These are phyloP conservation scores for Dynastes grantii DNA, from an alignment of 2,888 invertebrate species.

Conservation along the genomic window DNA sequence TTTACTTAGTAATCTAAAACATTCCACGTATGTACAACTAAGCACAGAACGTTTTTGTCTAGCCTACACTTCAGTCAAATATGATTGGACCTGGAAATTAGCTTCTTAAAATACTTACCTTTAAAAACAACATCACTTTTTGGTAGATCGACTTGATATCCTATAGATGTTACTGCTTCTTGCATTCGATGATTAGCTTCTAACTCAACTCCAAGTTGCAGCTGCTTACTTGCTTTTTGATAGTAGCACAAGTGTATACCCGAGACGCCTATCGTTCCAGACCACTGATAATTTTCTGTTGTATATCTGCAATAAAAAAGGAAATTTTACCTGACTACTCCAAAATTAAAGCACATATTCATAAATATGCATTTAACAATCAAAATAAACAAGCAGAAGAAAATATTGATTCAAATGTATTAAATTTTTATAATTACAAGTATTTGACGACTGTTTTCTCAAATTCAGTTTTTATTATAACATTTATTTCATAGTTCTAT, in stretches of 20 bases:
- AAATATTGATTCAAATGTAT: too few relatives aligned
- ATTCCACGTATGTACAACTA: neutral
- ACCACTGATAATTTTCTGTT: conserved; percentile 78
- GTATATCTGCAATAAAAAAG: conserved; percentile 67
- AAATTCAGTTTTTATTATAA: too few relatives aligned
- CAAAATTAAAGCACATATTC: neutral
- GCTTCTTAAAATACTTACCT: conserved; percentile 74
- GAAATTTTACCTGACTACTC: neutral
- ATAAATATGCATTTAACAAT: neutral
- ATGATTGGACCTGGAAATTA: too few relatives aligned
- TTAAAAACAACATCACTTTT: conserved; percentile 95
- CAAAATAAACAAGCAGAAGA: neutral
- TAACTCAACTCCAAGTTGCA: conserved; percentile 94
- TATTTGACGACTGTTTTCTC: too few relatives aligned
- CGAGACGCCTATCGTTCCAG: conserved; percentile 83
- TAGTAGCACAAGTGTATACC: conserved; percentile 94
- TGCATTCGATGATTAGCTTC: conserved; percentile 93
- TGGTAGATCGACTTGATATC: conserved; percentile 95
- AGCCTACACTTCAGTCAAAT: neutral
- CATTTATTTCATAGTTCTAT: too few relatives aligned
- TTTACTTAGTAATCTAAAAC: too few relatives aligned
- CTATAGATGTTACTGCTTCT: conserved; percentile 92
- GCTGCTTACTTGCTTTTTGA: conserved; percentile 93
- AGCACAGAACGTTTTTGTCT: neutral
- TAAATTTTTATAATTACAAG: too few relatives aligned